Evolutionary conservation across 37 sponge, comb jelly and placozoan species (phyloP).

Genomic region (Diacarnus erythraeanus): DNA sequence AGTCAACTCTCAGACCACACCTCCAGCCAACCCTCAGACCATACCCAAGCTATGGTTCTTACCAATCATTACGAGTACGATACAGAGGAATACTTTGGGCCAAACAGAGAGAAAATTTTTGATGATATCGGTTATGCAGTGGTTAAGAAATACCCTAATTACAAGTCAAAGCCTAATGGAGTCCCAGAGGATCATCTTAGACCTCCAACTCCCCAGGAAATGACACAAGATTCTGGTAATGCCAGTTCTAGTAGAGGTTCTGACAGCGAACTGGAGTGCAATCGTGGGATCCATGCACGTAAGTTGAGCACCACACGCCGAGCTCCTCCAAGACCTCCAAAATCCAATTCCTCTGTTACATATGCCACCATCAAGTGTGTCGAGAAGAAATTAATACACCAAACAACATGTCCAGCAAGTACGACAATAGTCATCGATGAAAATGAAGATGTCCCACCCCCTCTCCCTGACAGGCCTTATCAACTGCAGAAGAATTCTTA

Average conservation of each 20-base stretch:
- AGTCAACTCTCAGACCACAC: not conserved
- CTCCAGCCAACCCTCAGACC: too few species aligned
- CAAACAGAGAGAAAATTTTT: not conserved
- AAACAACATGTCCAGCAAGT: not conserved
- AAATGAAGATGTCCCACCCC: not conserved
- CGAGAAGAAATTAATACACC: not conserved
- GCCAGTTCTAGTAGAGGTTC: not conserved
- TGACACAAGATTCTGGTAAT: not conserved
- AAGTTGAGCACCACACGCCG: not conserved
- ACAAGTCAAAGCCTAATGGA: not conserved
- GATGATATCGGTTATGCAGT: not conserved
- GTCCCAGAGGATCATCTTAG: not conserved
- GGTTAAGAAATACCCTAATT: too few species aligned
- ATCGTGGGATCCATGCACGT: not conserved
- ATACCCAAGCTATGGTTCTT: not conserved
- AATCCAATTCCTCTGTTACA: too few species aligned
- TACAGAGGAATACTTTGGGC: not conserved
- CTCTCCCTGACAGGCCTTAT: not conserved
- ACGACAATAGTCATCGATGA: not conserved
- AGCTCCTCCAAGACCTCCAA: constrained; percentile 17
- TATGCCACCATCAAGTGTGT: not conserved
- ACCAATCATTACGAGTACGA: not conserved
- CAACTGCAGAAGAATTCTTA: not conserved
- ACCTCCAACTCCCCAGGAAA: not conserved
- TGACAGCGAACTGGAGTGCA: constrained; percentile 1